A percentile compares a stretch with the other conserved stretches of the same genome.
Evolutionary conservation across 1,140 invertebrate species (phyloP).

Genomic region (Nilaparvata lugens): DNA sequence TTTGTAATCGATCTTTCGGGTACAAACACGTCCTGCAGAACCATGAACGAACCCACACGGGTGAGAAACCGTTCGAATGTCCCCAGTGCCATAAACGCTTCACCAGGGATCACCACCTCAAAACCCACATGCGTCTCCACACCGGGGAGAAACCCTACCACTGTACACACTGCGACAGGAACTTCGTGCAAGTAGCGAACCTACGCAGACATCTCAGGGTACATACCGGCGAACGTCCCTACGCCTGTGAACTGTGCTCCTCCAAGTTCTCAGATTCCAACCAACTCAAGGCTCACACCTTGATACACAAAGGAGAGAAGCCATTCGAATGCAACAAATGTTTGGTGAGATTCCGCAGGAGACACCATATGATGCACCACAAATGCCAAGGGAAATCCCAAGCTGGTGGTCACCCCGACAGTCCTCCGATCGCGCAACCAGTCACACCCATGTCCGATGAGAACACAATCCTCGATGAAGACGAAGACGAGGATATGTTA

Average conservation of each 20-base stretch:
- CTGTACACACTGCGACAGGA: slow-evolving; percentile 81
- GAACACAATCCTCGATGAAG: slow-evolving; percentile 26
- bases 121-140: slow-evolving; percentile 86
- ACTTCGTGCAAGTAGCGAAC: slow-evolving; percentile 92
- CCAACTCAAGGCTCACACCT: slow-evolving; percentile 81
- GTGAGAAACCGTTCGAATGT: slow-evolving; percentile 94
- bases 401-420: slow-evolving; percentile 20
- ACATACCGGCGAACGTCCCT: slow-evolving; percentile 92
- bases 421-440: slow-evolving; percentile 1
- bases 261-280: slow-evolving; percentile 89
- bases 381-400: slow-evolving; percentile 47
- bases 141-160: slow-evolving; percentile 90
- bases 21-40: slow-evolving; percentile 95
- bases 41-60: slow-evolving; percentile 93
- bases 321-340: slow-evolving; percentile 74
- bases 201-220: slow-evolving; percentile 85
- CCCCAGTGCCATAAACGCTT: slow-evolving; percentile 89
- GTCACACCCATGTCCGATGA: neutral
- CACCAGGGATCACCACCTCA: slow-evolving; percentile 90
- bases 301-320: slow-evolving; percentile 85
- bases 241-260: slow-evolving; percentile 81
- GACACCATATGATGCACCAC: slow-evolving; percentile 77
- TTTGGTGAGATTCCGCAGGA: slow-evolving; percentile 62
- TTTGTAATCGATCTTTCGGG: slow-evolving; percentile 79
- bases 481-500: slow-evolving; percentile 20